Conservation (phyloP, 2,113 vertebrate species). For the Limanda limanda region DNA sequence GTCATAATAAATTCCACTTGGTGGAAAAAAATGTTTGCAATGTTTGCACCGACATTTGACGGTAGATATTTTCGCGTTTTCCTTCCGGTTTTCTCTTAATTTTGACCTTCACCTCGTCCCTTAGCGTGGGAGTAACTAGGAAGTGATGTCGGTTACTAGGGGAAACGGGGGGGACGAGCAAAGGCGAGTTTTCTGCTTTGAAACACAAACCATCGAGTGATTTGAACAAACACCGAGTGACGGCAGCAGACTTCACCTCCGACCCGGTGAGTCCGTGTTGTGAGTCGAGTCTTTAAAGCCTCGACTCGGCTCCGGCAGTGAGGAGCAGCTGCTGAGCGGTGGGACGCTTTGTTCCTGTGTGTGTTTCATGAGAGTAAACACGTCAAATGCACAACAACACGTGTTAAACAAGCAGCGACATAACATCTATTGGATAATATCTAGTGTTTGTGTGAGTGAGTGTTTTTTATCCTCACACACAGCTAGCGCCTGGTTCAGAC, state of each 20-base stretch:
- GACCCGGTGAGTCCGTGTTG: background rate
- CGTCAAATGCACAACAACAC: too few species aligned
- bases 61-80: constrained; percentile 31
- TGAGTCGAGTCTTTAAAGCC: background rate
- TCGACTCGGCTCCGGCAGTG: background rate
- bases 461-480: too few species aligned
- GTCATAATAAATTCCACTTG: background rate
- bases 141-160: constrained; percentile 62
- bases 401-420: too few species aligned
- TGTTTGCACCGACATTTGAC: background rate
- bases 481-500: background rate
- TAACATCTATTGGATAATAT: too few species aligned
- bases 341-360: background rate
- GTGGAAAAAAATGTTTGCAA: background rate
- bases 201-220: background rate
- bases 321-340: too few species aligned
- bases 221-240: background rate
- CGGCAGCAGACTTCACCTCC: background rate
- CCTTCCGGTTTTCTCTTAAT: rapidly evolving
- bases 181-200: background rate
- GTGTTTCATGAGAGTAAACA: background rate
- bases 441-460: too few species aligned
- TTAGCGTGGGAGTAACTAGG: constrained; percentile 73
- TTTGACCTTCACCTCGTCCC: constrained; percentile 56
- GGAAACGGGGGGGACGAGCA: background rate